A percentile compares a stretch with the other conserved stretches of the same genome.
Conservation (phyloP, 2,888 invertebrate genomes). For the Acrobasis consociella region DNA sequence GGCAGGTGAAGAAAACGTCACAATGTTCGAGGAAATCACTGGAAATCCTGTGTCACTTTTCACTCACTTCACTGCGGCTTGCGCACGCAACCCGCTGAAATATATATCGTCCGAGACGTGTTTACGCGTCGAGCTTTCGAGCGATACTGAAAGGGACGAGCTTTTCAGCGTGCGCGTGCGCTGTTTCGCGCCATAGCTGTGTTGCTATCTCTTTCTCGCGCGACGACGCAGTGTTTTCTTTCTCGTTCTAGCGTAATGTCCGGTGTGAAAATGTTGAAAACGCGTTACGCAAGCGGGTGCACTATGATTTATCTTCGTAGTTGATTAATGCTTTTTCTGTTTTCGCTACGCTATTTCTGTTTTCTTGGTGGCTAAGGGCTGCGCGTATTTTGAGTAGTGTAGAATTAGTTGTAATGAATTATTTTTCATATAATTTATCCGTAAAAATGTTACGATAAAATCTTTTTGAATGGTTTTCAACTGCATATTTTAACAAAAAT, state of each 20-base stretch:
- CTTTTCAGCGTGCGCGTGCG: constrained; percentile 76
- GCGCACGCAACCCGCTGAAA: constrained; percentile 43
- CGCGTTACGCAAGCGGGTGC: constrained; percentile 65
- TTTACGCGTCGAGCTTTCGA: constrained; percentile 55
- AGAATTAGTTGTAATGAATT: constrained; percentile 6
- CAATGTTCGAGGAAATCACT: constrained; percentile 42
- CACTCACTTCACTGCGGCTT: constrained; percentile 30
- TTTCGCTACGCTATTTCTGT: constrained; percentile 59
- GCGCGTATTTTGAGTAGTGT: constrained; percentile 7
- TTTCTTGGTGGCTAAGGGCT: constrained; percentile 44
- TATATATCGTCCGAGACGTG: constrained; percentile 47
- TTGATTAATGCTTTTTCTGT: constrained; percentile 70
- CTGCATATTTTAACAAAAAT: too few relatives aligned
- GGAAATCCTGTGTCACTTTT: constrained; percentile 39
- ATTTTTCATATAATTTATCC: not conserved
- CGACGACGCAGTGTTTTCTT: constrained; percentile 31
- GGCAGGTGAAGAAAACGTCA: constrained; percentile 50
- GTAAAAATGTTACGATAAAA: not conserved
- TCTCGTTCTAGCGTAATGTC: constrained; percentile 51
- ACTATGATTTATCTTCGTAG: constrained; percentile 70
- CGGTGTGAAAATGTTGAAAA: constrained; percentile 69
- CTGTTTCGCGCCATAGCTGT: constrained; percentile 34
- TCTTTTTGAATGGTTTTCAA: not conserved
- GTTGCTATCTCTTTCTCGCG: constrained; percentile 50
- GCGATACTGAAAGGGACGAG: constrained; percentile 69